These are phyloP conservation scores for Drosophila jambulina DNA, from an alignment of 1,140 invertebrate species.

Conservation along the genomic window DNA sequence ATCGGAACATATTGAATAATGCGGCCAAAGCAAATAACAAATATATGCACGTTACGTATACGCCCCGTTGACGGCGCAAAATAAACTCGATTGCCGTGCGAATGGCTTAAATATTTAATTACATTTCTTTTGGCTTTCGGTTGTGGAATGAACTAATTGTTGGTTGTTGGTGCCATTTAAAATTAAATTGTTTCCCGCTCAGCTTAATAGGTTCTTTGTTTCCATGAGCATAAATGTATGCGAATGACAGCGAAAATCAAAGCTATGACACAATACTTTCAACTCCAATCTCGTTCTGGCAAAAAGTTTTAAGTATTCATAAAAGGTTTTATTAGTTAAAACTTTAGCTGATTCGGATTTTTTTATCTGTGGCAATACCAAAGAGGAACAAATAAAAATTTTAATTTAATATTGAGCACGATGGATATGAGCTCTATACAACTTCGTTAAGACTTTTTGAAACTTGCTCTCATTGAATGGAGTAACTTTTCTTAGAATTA, in stretches of 20 bases:
- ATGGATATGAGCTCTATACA: background rate
- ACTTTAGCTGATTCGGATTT: background rate
- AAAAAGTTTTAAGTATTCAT: background rate
- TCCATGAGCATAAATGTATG: background rate
- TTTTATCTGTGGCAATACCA: background rate
- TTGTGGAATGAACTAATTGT: slow-evolving; percentile 17
- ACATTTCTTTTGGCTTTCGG: slow-evolving; percentile 23
- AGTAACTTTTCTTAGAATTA: too few relatives aligned
- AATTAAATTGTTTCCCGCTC: slow-evolving; percentile 18
- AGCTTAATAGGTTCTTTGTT: slow-evolving; percentile 23
- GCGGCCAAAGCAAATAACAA: slow-evolving; percentile 49
- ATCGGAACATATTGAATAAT: slow-evolving; percentile 61
- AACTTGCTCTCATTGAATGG: too few relatives aligned
- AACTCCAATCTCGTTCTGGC: background rate
- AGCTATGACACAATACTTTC: slow-evolving; percentile 15
- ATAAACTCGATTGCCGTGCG: slow-evolving; percentile 38
- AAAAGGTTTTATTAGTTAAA: background rate
- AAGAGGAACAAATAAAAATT: background rate
- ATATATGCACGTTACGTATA: slow-evolving; percentile 31
- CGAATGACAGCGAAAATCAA: slow-evolving; percentile 11
- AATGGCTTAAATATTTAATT: slow-evolving; percentile 60
- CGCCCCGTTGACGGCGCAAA: slow-evolving; percentile 44
- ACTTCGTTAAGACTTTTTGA: too few relatives aligned
- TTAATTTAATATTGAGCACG: background rate
- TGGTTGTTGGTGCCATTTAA: slow-evolving; percentile 14